Conservation (phyloP, 2,113 vertebrate species). For the Cochlearius cochlearius region DNA sequence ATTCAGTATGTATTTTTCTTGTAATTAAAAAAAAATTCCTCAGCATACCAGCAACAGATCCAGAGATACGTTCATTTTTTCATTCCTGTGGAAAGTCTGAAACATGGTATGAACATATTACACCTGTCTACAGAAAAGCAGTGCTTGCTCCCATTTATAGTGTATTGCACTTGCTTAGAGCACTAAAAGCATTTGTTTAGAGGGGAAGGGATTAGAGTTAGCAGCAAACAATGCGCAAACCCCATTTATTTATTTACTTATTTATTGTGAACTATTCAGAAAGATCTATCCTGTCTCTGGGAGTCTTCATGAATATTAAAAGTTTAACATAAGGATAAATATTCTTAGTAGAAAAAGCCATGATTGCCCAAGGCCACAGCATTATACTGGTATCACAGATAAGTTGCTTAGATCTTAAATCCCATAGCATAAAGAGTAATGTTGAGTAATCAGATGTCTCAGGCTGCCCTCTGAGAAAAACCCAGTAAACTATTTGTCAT, state of each 20-base stretch:
- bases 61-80: not conserved
- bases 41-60: not conserved
- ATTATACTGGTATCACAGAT: not conserved
- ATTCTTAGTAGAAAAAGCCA: not conserved
- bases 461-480: not conserved
- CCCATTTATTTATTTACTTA: slow-evolving; percentile 36
- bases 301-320: slow-evolving; percentile 30
- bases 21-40: not conserved
- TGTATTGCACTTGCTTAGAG: not conserved
- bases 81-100: not conserved
- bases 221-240: not conserved
- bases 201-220: not conserved
- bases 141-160: not conserved
- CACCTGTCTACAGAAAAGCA: not conserved
- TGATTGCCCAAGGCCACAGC: not conserved
- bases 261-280: slow-evolving; percentile 28
- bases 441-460: not conserved
- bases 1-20: not conserved
- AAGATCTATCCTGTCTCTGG: not conserved
- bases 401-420: not conserved
- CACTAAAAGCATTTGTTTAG: not conserved
- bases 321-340: slow-evolving; percentile 6
- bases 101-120: not conserved
- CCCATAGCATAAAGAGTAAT: not conserved
- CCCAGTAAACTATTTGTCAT: not conserved